Conservation (phyloP, 1,140 invertebrate species). For the Oreohelix idahoensis region DNA sequence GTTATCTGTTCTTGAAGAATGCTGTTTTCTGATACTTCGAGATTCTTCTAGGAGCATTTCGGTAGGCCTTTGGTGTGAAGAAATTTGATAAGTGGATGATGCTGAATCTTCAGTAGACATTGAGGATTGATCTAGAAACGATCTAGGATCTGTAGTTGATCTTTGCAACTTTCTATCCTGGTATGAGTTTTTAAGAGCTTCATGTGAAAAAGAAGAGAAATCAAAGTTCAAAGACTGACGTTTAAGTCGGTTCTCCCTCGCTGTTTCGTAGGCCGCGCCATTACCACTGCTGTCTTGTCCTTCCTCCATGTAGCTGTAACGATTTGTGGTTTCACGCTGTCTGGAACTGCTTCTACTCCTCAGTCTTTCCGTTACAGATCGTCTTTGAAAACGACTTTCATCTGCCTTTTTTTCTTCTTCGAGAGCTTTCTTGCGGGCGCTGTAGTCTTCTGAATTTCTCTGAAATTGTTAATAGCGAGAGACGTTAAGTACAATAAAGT, state of each 20-base stretch:
- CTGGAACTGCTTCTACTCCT: not conserved
- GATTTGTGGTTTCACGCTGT: not conserved
- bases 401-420: conserved; percentile 58
- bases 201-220: conserved; percentile 21
- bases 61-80: not conserved
- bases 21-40: not conserved
- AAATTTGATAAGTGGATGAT: not conserved
- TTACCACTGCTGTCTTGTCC: not conserved
- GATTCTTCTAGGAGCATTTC: not conserved
- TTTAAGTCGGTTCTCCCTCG: conserved; percentile 54
- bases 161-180: not conserved
- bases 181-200: not conserved
- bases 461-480: conserved; percentile 35
- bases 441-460: conserved; percentile 64
- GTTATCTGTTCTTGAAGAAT: not conserved
- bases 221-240: conserved; percentile 44
- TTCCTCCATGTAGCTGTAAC: conserved; percentile 47
- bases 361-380: conserved; percentile 34
- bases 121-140: not conserved
- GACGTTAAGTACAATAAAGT: not conserved
- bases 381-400: conserved; percentile 48
- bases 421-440: conserved; percentile 54
- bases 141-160: not conserved
- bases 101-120: not conserved
- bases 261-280: not conserved